Percentiles rank a stretch among this genome's conserved stretches.
Conservation (phyloP, 2,113 vertebrate genomes). For the Pelmatolapia mariae region DNA sequence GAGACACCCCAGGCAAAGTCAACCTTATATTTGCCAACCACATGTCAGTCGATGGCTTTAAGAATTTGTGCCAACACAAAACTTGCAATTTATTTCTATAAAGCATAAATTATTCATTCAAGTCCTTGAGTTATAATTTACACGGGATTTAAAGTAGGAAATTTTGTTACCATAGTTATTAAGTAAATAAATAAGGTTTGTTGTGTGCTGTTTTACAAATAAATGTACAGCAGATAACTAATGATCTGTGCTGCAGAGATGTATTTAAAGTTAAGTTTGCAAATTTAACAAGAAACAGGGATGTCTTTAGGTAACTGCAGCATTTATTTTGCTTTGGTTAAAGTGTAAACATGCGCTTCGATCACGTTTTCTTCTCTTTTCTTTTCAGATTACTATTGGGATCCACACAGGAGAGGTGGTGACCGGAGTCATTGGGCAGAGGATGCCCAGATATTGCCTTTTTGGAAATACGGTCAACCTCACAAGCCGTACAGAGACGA, state of each 20-base stretch:
- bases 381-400: conserved; percentile 90
- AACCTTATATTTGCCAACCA: conserved; percentile 14
- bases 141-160: not conserved
- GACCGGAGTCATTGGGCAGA: conserved; percentile 96
- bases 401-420: conserved; percentile 98
- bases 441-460: conserved; percentile 97
- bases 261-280: not conserved
- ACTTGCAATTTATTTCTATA: not conserved
- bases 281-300: not conserved
- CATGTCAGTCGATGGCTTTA: not conserved
- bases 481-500: conserved; percentile 97
- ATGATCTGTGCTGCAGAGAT: not conserved
- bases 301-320: not conserved
- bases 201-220: not conserved
- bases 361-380: not conserved
- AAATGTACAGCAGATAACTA: not conserved
- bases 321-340: not conserved
- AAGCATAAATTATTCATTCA: not conserved
- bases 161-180: not conserved
- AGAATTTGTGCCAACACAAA: not conserved
- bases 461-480: conserved; percentile 98
- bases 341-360: not conserved
- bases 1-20: not conserved
- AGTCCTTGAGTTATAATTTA: not conserved
- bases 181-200: not conserved